A percentile compares a stretch with the other conserved stretches of the same genome.
Conservation (phyloP, 2,113 vertebrate species). For the Centropus unirufus region DNA sequence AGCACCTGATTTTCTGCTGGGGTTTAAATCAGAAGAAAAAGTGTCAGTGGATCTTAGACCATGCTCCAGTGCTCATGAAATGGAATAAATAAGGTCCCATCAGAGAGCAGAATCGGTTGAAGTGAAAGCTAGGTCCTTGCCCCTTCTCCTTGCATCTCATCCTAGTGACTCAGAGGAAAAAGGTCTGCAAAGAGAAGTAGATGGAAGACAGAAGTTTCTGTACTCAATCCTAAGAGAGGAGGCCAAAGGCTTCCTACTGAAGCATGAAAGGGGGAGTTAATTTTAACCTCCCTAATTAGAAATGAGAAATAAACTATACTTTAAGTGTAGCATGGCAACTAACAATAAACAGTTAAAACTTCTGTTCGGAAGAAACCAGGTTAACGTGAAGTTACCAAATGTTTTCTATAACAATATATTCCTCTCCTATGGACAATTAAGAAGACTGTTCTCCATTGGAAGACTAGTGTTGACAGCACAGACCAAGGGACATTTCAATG, state of each 20-base stretch:
- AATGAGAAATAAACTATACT: not conserved
- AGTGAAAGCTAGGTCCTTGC: not conserved
- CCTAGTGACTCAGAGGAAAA: not conserved
- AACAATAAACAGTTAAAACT: slow-evolving; percentile 55
- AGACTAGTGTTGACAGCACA: slow-evolving; percentile 39
- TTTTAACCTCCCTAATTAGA: not conserved
- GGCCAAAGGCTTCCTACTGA: not conserved
- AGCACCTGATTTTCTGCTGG: not conserved
- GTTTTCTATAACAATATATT: slow-evolving; percentile 54
- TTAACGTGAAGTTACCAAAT: slow-evolving; percentile 45
- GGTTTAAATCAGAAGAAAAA: not conserved
- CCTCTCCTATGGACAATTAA: slow-evolving; percentile 34
- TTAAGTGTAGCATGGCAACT: not conserved
- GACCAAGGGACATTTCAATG: slow-evolving; percentile 40
- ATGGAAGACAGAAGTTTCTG: not conserved
- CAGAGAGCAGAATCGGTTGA: not conserved
- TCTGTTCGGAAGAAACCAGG: not conserved
- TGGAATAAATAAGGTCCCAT: not conserved
- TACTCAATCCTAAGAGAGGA: not conserved
- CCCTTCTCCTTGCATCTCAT: not conserved
- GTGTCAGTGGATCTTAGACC: not conserved
- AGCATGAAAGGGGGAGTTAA: not conserved
- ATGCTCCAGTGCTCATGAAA: not conserved
- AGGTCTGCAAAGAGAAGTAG: not conserved
- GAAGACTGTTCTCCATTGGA: slow-evolving; percentile 6